Conservation (phyloP, 2,888 invertebrate genomes). For the Troilus luridus region DNA sequence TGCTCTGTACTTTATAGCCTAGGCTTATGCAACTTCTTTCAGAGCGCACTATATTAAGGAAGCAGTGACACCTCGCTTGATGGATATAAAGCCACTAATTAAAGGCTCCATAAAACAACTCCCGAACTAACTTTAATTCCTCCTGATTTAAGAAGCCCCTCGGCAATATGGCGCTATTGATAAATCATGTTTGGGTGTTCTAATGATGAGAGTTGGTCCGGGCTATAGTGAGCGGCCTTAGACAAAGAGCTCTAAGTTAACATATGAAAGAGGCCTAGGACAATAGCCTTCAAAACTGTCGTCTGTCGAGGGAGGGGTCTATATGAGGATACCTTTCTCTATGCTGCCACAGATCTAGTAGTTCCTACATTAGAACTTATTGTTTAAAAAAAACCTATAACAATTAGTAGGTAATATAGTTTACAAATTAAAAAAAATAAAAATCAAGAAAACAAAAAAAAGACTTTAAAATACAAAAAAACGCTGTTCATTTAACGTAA, state of each 20-base stretch:
- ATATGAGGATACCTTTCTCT: neutral
- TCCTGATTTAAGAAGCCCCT: conserved; percentile 6
- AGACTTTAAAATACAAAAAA: too few relatives aligned
- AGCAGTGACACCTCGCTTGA: neutral
- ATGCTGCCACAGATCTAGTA: neutral
- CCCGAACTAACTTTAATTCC: conserved; percentile 15
- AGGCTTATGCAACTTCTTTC: conserved; percentile 17
- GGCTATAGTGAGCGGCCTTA: neutral
- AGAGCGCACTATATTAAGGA: neutral
- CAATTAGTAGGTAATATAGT: too few relatives aligned
- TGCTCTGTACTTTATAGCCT: neutral
- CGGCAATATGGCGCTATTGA: conserved; percentile 10
- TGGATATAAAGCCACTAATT: conserved; percentile 24
- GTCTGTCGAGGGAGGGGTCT: neutral
- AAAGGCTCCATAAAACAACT: conserved; percentile 18
- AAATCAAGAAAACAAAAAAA: too few relatives aligned
- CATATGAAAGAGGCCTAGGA: conserved; percentile 37
- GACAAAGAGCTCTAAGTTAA: conserved; percentile 8
- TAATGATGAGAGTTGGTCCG: neutral
- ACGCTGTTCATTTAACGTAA: too few relatives aligned
- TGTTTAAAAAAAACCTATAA: neutral
- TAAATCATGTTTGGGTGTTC: conserved; percentile 34
- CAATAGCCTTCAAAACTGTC: neutral
- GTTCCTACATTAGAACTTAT: neutral
- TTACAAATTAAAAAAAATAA: too few relatives aligned